A percentile compares a stretch with the other conserved stretches of the same genome.
Conservation (phyloP, 2,888 invertebrate genomes). For the Drosophila aldrichi region DNA sequence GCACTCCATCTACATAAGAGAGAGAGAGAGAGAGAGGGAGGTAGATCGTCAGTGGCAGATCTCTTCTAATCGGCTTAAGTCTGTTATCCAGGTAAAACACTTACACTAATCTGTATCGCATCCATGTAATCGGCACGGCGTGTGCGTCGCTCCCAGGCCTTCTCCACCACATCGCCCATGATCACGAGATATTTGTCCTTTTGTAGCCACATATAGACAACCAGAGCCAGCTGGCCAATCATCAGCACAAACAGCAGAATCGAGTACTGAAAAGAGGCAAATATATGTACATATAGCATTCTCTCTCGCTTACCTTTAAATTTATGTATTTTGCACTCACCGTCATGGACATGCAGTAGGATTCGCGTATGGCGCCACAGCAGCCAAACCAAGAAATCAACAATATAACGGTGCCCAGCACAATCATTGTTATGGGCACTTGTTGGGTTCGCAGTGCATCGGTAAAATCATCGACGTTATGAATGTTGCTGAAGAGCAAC, state of each 20-base stretch:
- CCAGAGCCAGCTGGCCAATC: constrained; percentile 91
- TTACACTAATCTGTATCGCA: constrained; percentile 82
- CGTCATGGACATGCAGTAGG: constrained; percentile 94
- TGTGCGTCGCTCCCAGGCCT: constrained; percentile 84
- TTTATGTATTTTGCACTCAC: constrained; percentile 86
- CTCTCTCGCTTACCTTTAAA: background rate
- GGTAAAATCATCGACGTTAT: constrained; percentile 86
- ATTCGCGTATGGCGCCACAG: constrained; percentile 95
- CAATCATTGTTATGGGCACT: constrained; percentile 89
- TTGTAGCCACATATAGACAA: constrained; percentile 89
- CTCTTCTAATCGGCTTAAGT: background rate
- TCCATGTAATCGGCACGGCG: constrained; percentile 83
- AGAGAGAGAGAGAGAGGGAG: background rate
- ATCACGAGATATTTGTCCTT: constrained; percentile 87
- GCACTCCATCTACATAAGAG: constrained; percentile 77
- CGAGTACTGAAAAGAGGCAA: constrained; percentile 87
- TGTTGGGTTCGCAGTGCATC: constrained; percentile 86
- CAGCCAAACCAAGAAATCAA: constrained; percentile 95
- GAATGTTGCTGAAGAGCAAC: constrained; percentile 88
- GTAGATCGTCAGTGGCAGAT: background rate
- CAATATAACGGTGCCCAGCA: constrained; percentile 90
- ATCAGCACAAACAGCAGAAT: constrained; percentile 90
- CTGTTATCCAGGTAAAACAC: constrained; percentile 19
- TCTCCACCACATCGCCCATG: constrained; percentile 86
- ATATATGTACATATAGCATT: background rate